Base-by-base conservation (phyloP, 2,113 vertebrate species). In the Pimephales promelas region DNA sequence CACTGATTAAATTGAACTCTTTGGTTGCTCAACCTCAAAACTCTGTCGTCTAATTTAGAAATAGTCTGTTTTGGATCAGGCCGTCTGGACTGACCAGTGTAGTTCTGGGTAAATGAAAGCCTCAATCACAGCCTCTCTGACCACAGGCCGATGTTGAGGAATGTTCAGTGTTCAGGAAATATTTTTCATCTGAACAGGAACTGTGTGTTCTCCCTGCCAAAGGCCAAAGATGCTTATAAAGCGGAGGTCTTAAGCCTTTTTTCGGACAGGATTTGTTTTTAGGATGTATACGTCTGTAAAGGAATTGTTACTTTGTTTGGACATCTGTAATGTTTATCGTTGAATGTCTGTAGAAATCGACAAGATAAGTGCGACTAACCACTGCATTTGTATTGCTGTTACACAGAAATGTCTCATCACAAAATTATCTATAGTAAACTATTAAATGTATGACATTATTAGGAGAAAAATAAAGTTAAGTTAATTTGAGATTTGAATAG, bases 91-190 rank as follows among this genome's bases (percentile, higher is more conserved):
- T 77, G 59, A 36, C 28, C 49, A 70, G 59, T 26, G 57, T 26
- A 61, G 22, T 57, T 61, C n/a, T 64, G 22, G 34, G 61, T 20
- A 52, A 68, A 61, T 8, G 34, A 45, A 73, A 34, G 43, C 78
- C 18, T 45, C 73, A 54, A 75, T 66, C 70, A 22, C 34, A 74
- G 76, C 10, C 49, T 64, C 24, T 72, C 82, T 52, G 26, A 81
- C 77, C 85, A 71, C 82, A 81, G 49, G 28, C 59, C n/a, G 24
- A 45, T 79, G 18, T 49, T 83, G 43, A 75, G 68, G 70, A 86
- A 75, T 80, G 45, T 62, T 83, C 56, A n/a, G 36, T 49, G n/a
- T 78, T 83, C 64, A 79, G 85, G 62, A 83, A 80, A 83, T 81
- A 22, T 47, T 70, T 70, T 83, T 70, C 47, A n/a, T 74, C 47